phyloP scores from a whole-genome alignment of 2,797 vertebrate species.

The Spea hammondii region DNA sequence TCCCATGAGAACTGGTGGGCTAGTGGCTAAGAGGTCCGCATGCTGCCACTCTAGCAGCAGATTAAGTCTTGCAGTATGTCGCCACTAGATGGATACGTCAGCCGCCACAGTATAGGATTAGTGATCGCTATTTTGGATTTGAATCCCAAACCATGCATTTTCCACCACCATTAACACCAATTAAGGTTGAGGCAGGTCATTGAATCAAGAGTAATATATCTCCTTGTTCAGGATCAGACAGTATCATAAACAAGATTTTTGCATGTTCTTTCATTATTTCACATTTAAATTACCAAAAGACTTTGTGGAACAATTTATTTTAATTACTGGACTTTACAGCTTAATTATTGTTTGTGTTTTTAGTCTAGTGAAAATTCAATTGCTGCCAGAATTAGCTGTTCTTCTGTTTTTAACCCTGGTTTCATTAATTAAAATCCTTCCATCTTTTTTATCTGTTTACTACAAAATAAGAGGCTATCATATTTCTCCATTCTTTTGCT shows the following conservation, averaged over 20 bases:
- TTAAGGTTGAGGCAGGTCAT: no score
- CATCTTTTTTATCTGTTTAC: not conserved
- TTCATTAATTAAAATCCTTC: not conserved
- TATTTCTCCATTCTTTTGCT: no score
- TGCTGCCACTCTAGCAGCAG: no score
- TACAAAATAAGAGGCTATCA: no score
- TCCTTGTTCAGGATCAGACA: not conserved
- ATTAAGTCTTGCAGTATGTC: no score
- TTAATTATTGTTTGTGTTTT: conserved; percentile 52
- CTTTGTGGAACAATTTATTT: conserved; percentile 41
- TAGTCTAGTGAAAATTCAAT: conserved; percentile 37
- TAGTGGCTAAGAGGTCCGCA: no score
- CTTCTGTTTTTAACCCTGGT: not conserved
- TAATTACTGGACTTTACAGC: conserved; percentile 42
- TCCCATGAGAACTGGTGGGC: no score
- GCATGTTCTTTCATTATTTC: conserved; percentile 33
- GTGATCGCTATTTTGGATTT: no score
- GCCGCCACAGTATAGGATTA: no score
- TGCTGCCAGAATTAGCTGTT: conserved; percentile 38
- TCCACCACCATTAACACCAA: no score
- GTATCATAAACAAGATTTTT: conserved; percentile 28
- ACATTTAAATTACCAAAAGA: conserved; percentile 28
- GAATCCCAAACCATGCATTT: no score
- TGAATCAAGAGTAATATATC: not conserved
- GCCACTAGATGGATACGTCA: no score